Base-by-base conservation (phyloP, 1,140 invertebrate genomes). In the Zaprionus vittiger region DNA sequence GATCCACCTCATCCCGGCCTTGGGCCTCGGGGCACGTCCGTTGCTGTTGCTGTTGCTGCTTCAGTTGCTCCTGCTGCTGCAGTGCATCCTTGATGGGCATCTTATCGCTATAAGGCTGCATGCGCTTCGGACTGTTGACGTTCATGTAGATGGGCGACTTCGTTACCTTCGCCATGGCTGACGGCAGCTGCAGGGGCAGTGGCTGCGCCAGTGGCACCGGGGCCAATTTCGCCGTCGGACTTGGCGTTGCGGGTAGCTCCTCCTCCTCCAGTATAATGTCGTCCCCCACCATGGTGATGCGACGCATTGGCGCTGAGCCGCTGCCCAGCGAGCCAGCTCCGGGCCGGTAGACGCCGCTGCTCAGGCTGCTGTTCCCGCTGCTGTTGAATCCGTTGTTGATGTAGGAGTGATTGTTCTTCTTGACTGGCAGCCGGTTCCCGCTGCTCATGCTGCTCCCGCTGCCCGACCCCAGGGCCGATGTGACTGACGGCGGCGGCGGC, bases 251-350 rank as follows among this genome's bases (percentile, higher is more conserved):
- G 34, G 78, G 74, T 34, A 82, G 57, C 57, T 92, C 91, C 73
- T 92, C 91, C 80, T 92, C 91, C 77, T 92, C 91, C 76, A 92
- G 56, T 66, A 92, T 92, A 14, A 92, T 91, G 64, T 92, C 91
- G 83, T 89, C 90, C 66, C 86, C 91, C 71, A 91, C 86, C 77
- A 91, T 81, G 5, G 91, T 85, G 49, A 92, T 91, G 73, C 85
- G 86, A 2, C 85, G 79, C 37, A 90, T 28, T 24, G 71, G 56
- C 34, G 65, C 52, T 11, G 60, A 62, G 9, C 62, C 68, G 73
- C 38, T 76, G 34, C 62, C 71, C 75, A 76, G 59, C 15, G 57
- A 80, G 62, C 83, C 89, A 73, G 61, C 61, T 81, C 57, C 77
- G 22, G 80, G 83, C 7, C 87, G 77, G 38, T 86, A 91, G 22